A percentile compares a stretch with the other conserved stretches of the same genome.
phyloP scores from a whole-genome alignment of 2,888 invertebrate species.

The Cryptophagus acutangulus region DNA sequence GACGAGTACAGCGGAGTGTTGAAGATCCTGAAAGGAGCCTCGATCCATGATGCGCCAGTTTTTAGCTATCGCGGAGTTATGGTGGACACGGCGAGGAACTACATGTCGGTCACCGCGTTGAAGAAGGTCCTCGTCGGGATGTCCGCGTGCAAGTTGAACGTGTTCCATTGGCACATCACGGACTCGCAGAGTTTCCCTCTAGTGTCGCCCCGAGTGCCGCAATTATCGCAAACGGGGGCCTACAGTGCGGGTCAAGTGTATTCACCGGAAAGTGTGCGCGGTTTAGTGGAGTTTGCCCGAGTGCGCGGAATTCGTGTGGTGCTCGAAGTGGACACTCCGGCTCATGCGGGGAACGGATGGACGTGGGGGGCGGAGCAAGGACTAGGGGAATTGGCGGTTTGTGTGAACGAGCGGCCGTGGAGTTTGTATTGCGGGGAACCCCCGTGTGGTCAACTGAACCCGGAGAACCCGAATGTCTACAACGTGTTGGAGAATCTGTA shows the following conservation, averaged over 20 bases:
- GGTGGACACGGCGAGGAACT: conserved; percentile 89
- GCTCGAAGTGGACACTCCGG: conserved; percentile 87
- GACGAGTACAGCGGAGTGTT: conserved; percentile 60
- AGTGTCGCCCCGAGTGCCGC: conserved; percentile 68
- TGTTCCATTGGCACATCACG: conserved; percentile 88
- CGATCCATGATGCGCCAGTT: conserved; percentile 71
- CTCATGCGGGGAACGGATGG: conserved; percentile 85
- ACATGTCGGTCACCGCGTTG: conserved; percentile 67
- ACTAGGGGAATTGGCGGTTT: conserved; percentile 72
- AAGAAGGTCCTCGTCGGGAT: conserved; percentile 78
- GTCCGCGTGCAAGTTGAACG: conserved; percentile 85
- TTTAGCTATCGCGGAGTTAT: conserved; percentile 80
- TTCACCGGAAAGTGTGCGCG: conserved; percentile 63
- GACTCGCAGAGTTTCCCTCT: conserved; percentile 93
- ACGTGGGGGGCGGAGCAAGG: conserved; percentile 73
- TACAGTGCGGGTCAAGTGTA: conserved; percentile 70
- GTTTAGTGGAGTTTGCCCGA: conserved; percentile 70
- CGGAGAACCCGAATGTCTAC: conserved; percentile 73
- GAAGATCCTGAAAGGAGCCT: conserved; percentile 61
- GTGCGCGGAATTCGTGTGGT: conserved; percentile 81
- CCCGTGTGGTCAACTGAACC: conserved; percentile 81
- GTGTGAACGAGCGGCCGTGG: conserved; percentile 74
- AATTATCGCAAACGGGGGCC: conserved; percentile 78
- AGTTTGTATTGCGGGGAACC: conserved; percentile 77
- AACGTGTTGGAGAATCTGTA: conserved; percentile 69